Conservation (phyloP, 2,797 vertebrate genomes). For the Echiichthys vipera region DNA sequence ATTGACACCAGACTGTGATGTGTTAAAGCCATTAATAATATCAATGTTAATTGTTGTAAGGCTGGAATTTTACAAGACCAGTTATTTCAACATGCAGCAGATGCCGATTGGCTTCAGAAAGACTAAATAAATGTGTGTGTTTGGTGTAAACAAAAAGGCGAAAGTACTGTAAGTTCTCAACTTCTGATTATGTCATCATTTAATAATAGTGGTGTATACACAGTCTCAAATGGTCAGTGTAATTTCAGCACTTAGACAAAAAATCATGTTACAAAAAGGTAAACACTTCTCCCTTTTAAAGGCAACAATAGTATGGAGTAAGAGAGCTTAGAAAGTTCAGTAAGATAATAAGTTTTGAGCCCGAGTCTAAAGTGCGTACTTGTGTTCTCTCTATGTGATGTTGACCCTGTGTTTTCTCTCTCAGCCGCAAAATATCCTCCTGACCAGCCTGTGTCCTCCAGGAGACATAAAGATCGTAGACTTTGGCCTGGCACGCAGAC, state of each 20-base stretch:
- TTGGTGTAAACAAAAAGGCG: neutral
- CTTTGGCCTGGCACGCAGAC: constrained; percentile 94
- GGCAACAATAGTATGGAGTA: too few relatives aligned
- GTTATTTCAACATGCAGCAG: neutral
- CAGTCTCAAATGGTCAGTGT: neutral
- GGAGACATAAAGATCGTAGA: constrained; percentile 98
- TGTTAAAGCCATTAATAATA: too few relatives aligned
- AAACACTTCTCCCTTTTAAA: neutral
- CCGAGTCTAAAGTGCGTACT: neutral
- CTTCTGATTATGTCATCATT: neutral
- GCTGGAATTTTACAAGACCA: neutral
- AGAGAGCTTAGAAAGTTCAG: too few relatives aligned
- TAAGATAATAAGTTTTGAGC: neutral
- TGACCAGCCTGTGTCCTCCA: constrained; percentile 89
- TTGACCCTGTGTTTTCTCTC: constrained; percentile 2
- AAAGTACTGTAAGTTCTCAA: constrained; percentile 8
- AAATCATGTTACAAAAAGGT: neutral
- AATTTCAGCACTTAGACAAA: constrained; percentile 8
- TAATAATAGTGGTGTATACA: constrained; percentile 1
- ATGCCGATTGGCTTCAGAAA: neutral
- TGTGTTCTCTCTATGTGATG: constrained; percentile 3
- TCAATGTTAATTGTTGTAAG: too few relatives aligned
- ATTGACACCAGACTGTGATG: neutral
- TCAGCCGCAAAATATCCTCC: constrained; percentile 96
- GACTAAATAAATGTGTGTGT: neutral